Base-by-base conservation (phyloP, 2,113 vertebrate species). In the Seriola dumerili region DNA sequence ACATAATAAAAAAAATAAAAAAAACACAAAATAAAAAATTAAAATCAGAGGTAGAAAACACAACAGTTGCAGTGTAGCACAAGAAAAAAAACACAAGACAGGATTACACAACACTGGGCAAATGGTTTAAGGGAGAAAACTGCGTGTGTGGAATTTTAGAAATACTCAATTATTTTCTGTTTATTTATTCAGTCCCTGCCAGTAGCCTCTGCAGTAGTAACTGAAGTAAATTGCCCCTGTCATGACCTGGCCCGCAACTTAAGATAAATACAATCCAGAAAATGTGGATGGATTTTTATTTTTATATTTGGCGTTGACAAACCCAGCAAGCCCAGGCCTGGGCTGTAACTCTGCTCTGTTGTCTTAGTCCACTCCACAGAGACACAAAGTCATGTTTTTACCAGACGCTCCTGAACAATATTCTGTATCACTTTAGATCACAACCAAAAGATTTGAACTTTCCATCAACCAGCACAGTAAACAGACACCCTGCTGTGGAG, bases 391-490 rank as follows among this genome's bases (percentile, higher is more conserved):
- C 80, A 71, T 77, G 58, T 76, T 76, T 85, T 83, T 83, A 87
- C 62, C 78, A 81, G 59, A 82, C 19, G 23, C 68, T 76, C 55
- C 75, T 7, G 44, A 86, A 72, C 46, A 57, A 78, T 61, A 72
- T 61, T 79, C 54, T 85, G 67, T 83, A 73, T 79, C 72, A 59
- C 52, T 83, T 72, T 5, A 81, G 77, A 76, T 83, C 57, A 62
- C 54, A 44, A 38, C 58, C 59, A 70, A 85, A 77, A 80, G 65
- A 44, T 13, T 8, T 87, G 83, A 90, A 87, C 90, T 74, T 88
- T 85, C 61, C 44, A 79, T 85, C 83, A 84, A 86, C 86, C 57
- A 4, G 62, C 72, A 89, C 75, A 68, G 67, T 69, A 91, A 90
- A 90, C 81, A 90, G 72, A 76, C 50, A 61, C 54, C 76, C 80